Evolutionary conservation across 2,113 vertebrate species (phyloP), one percentile per base, ranked within the genome.

Genomic region (Paraplagusia blochii): DNA sequence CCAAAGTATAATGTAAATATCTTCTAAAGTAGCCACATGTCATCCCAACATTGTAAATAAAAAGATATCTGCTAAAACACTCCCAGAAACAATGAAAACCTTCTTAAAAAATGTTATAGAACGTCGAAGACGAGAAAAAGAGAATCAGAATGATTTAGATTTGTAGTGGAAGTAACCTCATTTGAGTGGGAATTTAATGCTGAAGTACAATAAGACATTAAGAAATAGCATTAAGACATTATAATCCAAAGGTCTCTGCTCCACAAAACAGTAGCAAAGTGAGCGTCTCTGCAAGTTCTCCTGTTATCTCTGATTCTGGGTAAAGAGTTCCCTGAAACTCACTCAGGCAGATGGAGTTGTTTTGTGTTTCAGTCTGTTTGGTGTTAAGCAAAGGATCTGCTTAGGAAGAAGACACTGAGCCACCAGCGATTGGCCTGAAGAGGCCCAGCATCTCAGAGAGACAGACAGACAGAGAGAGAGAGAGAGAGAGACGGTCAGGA

Each of bases 401-500:
- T 49, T 73, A 82, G 68, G 82, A 77, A 79, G 82, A 77, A 79
- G 63, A 72, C 55, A 12, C 54, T 42, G 55, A 84, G 82, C 79
- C 82, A 88, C 79, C 82, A 69, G 71, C 69, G 54, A 66, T 29
- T 64, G 80, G 76, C 81, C 85, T 84, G 72, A 72, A 49, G 79
- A 87, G 84, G 75, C 78, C 79, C 75, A 71, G 86, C 48, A 60
- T 29, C 22, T 29, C 71, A 64, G 66, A 79, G 76, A 77, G 77
- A 81, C 70, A 49, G 13, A 18, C 18, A 50, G 46, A 22, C 11
- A 8, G n/a, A 16, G 43, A 44, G 43, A 44, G 47, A 61, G 59
- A 45, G 61, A 73, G 65, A 72, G 60, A 58, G 76, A 77, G 83
- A 68, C 58, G 60, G 82, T 85, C 87, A 88, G 88, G 88, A 89